Evolutionary conservation across 2,888 invertebrate species (phyloP).

Genomic region (Netelia virgata): DNA sequence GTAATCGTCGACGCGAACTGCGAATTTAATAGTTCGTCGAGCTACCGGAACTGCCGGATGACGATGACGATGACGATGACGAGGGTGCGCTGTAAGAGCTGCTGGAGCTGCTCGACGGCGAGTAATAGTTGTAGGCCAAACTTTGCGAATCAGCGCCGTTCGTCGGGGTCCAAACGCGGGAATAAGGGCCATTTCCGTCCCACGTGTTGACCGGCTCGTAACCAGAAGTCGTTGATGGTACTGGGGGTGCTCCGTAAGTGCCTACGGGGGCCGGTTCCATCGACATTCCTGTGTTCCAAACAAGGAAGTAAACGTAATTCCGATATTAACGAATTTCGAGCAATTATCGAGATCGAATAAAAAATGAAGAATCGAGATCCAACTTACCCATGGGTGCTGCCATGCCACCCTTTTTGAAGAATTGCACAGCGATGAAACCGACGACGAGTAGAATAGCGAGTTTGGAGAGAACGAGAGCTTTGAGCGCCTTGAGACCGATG

Average conservation of each 20-base stretch:
- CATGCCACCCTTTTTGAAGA: slow-evolving; percentile 92
- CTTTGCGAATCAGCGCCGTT: slow-evolving; percentile 84
- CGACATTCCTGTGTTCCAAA: slow-evolving; percentile 87
- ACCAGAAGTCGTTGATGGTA: slow-evolving; percentile 86
- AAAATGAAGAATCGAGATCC: neutral
- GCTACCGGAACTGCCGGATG: slow-evolving; percentile 83
- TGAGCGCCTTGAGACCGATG: slow-evolving; percentile 93
- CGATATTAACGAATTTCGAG: neutral
- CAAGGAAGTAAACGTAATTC: neutral
- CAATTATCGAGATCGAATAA: neutral
- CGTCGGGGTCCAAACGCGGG: slow-evolving; percentile 90
- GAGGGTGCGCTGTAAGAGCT: slow-evolving; percentile 90
- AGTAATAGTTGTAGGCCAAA: slow-evolving; percentile 83
- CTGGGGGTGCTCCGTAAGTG: slow-evolving; percentile 90
- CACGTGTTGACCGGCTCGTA: slow-evolving; percentile 90
- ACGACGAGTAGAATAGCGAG: slow-evolving; percentile 92
- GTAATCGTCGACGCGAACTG: slow-evolving; percentile 64
- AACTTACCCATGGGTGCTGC: slow-evolving; percentile 81
- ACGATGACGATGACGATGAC: slow-evolving; percentile 87
- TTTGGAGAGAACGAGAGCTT: slow-evolving; percentile 94
- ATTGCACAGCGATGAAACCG: slow-evolving; percentile 92
- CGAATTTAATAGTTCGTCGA: slow-evolving; percentile 77
- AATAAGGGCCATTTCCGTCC: slow-evolving; percentile 91
- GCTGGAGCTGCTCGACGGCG: slow-evolving; percentile 89
- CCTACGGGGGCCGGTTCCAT: slow-evolving; percentile 88